phyloP scores from a whole-genome alignment of 2,888 invertebrate species.

The Terebella lapidaria region DNA sequence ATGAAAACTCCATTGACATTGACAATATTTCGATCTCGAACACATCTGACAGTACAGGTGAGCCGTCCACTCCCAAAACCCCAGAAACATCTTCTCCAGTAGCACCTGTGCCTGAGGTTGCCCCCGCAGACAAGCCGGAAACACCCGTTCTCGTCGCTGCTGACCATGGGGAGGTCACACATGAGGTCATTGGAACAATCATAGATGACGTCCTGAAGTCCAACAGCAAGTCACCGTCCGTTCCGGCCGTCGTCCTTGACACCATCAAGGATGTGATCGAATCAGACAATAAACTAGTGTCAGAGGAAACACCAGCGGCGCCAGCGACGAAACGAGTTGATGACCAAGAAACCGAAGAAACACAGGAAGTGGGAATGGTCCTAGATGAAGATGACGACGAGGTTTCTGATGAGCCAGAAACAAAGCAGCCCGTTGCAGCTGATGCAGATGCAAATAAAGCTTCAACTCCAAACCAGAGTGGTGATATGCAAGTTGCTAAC shows the following conservation, averaged over 20 bases:
- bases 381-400: slow-evolving; percentile 5
- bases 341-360: slow-evolving; percentile 18
- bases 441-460: background rate
- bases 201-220: slow-evolving; percentile 50
- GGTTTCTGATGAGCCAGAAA: background rate
- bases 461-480: background rate
- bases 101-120: no score
- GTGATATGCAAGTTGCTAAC: background rate
- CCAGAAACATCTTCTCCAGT: no score
- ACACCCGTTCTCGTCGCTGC: no score
- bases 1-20: no score
- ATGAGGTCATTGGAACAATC: slow-evolving; percentile 42
- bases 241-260: slow-evolving; percentile 47
- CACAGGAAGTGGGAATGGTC: slow-evolving; percentile 32
- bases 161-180: no score
- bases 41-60: no score
- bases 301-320: background rate
- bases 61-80: no score
- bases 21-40: no score
- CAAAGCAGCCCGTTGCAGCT: background rate
- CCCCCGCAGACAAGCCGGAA: no score
- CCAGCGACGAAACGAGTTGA: background rate
- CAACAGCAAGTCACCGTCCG: slow-evolving; percentile 42
- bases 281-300: background rate
- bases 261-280: slow-evolving; percentile 41